Conservation (phyloP, 2,113 vertebrate species). For the Heterotis niloticus region DNA sequence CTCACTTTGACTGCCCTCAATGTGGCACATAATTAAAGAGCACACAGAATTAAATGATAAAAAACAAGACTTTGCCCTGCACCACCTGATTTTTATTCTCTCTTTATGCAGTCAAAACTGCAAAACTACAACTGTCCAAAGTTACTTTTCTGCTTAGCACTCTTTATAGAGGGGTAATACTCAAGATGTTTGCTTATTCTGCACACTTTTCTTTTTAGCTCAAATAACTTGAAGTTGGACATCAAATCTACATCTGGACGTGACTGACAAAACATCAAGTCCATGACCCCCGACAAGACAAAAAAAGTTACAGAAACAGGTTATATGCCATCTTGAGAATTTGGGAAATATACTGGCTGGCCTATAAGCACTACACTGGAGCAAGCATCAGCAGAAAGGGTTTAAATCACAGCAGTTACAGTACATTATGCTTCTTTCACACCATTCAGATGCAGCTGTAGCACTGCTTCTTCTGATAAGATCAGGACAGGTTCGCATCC, state of each 20-base stretch:
- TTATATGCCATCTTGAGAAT: background rate
- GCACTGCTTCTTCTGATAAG: too few relatives aligned
- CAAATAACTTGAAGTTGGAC: background rate
- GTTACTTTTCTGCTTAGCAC: background rate
- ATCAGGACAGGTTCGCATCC: too few relatives aligned
- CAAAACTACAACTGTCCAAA: background rate
- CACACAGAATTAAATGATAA: background rate
- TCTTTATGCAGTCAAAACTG: constrained; percentile 8
- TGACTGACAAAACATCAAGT: background rate
- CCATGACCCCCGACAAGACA: background rate
- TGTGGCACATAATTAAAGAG: background rate
- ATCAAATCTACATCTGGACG: background rate
- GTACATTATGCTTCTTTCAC: background rate
- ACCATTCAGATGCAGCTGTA: too few relatives aligned
- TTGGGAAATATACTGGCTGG: background rate
- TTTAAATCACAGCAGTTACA: constrained; percentile 1
- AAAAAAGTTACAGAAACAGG: background rate
- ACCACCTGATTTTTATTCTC: background rate
- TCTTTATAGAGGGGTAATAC: background rate
- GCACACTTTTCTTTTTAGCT: too few relatives aligned
- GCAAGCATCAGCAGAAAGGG: constrained; percentile 8
- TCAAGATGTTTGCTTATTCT: background rate
- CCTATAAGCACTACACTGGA: background rate
- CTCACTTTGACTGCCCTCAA: background rate
- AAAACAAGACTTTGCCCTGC: background rate